Base-by-base conservation (phyloP, 2,888 invertebrate genomes). In the Hymenopus coronatus region DNA sequence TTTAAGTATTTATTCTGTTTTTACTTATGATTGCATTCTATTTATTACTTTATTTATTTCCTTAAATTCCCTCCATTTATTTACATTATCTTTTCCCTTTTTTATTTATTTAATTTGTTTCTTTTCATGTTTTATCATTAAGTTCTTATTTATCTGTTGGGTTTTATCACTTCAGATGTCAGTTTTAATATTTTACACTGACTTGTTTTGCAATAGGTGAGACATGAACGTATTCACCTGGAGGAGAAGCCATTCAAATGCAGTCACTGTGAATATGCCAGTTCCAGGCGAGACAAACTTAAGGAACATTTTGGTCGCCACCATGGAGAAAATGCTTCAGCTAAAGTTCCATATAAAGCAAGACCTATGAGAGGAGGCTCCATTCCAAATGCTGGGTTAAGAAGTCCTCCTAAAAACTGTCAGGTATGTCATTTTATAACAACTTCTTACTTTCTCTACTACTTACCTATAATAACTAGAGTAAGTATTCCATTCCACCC, bases 141-240 rank as follows among this genome's bases (percentile, higher is more conserved):
- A n/a, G n/a, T n/a, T n/a, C n/a, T n/a, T n/a, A n/a, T n/a, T n/a
- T n/a, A n/a, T n/a, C n/a, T n/a, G n/a, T n/a, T n/a, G n/a, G n/a
- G n/a, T n/a, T n/a, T n/a, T n/a, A n/a, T n/a, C n/a, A n/a, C n/a
- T n/a, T n/a, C n/a, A n/a, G n/a, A 33, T 33, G 33, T 33, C 33
- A 33, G 33, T 33, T 33, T 33, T 33, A 33, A 8, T 8, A 30
- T 33, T 83, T 20, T 33, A 33, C 25, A 9, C 3, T 46, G 6
- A n/a, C 30, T 3, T 27, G 14, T 84, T 12, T 84, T 20, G 30
- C 8, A 40, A 4, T 40, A 91, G 91, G 94, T 95, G 20, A 93
- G 96, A 2, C 96, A 96, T 92, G 95, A 96, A 92, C 93, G 95
- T 83, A 95, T 96, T 88, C 96, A 96, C 92, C 92, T 95, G 84